phyloP scores from a whole-genome alignment of 2,888 invertebrate genomes.

The Notocelia uddmanniana region DNA sequence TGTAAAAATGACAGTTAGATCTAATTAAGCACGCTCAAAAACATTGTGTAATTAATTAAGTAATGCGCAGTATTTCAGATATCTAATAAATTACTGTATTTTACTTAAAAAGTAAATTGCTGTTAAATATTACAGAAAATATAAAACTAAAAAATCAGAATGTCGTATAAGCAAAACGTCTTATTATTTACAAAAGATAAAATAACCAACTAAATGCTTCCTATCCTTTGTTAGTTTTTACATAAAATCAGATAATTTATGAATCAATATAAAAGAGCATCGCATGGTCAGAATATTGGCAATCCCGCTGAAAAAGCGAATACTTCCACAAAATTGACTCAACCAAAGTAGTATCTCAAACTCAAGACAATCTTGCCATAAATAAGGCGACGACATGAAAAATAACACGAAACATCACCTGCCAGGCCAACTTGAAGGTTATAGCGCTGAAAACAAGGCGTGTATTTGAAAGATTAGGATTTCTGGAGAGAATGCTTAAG shows the following conservation, averaged over 20 bases:
- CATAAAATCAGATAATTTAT: neutral
- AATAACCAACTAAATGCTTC: neutral
- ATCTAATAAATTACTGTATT: no score
- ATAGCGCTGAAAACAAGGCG: neutral
- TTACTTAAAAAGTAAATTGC: no score
- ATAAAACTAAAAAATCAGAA: neutral
- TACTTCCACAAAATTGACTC: slow-evolving; percentile 27
- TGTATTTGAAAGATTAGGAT: neutral
- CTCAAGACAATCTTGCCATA: slow-evolving; percentile 3
- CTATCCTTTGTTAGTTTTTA: neutral
- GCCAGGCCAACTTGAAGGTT: neutral
- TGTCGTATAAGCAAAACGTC: neutral
- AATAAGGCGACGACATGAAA: slow-evolving; percentile 25
- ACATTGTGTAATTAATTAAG: no score
- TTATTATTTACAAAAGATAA: neutral
- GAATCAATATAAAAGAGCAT: slow-evolving; percentile 7
- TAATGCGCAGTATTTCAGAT: no score
- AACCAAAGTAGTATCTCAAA: slow-evolving; percentile 32
- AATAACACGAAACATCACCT: slow-evolving; percentile 26
- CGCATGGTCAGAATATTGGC: neutral
- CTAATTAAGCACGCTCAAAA: no score
- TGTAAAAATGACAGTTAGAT: no score
- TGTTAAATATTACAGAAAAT: neutral
- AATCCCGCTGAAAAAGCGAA: slow-evolving; percentile 1
- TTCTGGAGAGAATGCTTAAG: slow-evolving; percentile 3